Base-by-base conservation (phyloP, 92 coral and sea anemone genomes). In the Epizoanthus ramosus region DNA sequence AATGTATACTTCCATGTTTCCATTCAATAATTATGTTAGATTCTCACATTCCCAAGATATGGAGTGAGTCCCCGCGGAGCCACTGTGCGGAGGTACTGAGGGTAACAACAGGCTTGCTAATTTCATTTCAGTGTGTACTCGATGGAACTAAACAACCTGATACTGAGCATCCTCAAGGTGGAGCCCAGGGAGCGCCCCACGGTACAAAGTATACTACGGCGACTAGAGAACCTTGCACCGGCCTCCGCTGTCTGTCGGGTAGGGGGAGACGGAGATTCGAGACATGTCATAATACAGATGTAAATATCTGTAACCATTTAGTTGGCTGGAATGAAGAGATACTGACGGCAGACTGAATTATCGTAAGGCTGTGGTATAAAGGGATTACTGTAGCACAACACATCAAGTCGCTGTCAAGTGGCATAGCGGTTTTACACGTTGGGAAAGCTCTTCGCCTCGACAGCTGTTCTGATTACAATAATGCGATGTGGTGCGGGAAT, bases 141-240 rank as follows among this genome's bases (percentile, higher is more conserved):
- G 24, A 74, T 94, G 92, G 98, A 96, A 71, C 86, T 96, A 31
- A 93, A 92, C 69, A 91, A 91, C 80, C 89, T 96, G 19, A 94
- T 96, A 37, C 75, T 90, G 71, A 91, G 95, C 54, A 90, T 96
- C 66, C 89, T 96, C 3, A 95, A 96, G 64, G 98, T 96, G 71
- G 99, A 96, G 45, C 99, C 99, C 12, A 84, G 90, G 9, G 98
- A 96, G 60, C 74, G 99, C 58, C 91, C 93, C 8, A 41, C 94
- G 4, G 90, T 93, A 17, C 90, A 89, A 15, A 89, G 88, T 53
- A 85, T 96, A 68, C 57, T 92, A 71, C 91, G 91, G 31, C 74
- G 95, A 63, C 74, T 96, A 47, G 94, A 92, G 14, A 93, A 90
- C 79, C 83, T 96, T 22, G 95, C 98, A 16, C 99, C 99, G 1